Conservation (phyloP, 2,888 invertebrate genomes). For the Neoascia interrupta region DNA sequence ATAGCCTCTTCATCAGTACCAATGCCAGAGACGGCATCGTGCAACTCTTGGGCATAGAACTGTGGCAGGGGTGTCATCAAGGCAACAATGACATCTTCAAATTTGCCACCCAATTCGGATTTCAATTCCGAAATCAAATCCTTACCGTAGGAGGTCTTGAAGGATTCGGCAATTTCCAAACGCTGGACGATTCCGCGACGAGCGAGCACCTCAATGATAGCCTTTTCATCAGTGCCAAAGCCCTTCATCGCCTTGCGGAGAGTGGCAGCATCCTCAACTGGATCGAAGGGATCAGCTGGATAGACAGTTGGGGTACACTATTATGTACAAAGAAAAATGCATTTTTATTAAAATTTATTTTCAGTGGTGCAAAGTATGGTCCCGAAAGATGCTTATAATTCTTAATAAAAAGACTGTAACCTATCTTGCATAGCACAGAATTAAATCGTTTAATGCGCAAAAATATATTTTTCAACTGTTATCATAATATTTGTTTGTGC, state of each 20-base stretch:
- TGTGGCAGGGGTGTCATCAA: slow-evolving; percentile 94
- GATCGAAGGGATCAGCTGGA: slow-evolving; percentile 92
- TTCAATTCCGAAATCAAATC: slow-evolving; percentile 91
- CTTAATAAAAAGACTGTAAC: too few species aligned
- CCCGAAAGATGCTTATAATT: too few species aligned
- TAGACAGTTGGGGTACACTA: slow-evolving; percentile 94
- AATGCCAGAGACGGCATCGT: slow-evolving; percentile 91
- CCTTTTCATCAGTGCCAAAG: slow-evolving; percentile 94
- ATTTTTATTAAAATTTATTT: neutral
- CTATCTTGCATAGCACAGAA: too few species aligned
- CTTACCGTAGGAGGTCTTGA: slow-evolving; percentile 95
- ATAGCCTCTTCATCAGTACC: slow-evolving; percentile 95
- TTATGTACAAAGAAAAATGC: slow-evolving; percentile 29
- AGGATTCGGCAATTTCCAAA: slow-evolving; percentile 92
- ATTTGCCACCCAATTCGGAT: slow-evolving; percentile 92
- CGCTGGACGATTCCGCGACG: slow-evolving; percentile 94
- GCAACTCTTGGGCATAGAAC: slow-evolving; percentile 94
- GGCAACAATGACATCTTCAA: slow-evolving; percentile 94
- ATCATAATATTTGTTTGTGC: too few species aligned
- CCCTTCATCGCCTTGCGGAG: slow-evolving; percentile 96
- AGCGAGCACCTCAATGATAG: slow-evolving; percentile 93
- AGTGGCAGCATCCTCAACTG: slow-evolving; percentile 90
- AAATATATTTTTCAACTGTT: too few species aligned
- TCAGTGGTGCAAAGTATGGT: too few species aligned
- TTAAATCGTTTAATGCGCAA: too few species aligned